phyloP scores from a whole-genome alignment of 2,797 vertebrate genomes.

The Peromyscus nudipes region DNA sequence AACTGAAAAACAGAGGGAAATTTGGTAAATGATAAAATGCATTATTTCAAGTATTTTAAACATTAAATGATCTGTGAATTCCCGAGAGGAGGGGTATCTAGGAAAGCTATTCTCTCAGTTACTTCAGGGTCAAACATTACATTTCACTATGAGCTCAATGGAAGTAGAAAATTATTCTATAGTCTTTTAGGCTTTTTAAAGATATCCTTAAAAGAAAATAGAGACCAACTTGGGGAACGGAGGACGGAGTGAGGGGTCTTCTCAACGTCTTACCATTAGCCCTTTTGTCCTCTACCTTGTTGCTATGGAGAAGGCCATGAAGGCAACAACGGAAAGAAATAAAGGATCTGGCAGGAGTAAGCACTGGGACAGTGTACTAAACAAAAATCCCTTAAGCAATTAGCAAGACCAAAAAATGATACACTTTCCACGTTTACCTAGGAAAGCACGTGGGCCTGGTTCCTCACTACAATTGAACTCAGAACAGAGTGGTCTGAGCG shows the following conservation, averaged over 20 bases:
- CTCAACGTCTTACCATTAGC: constrained; percentile 50
- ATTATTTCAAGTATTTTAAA: constrained; percentile 47
- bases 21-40: constrained; percentile 47
- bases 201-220: constrained; percentile 52
- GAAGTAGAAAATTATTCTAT: constrained; percentile 60
- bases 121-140: constrained; percentile 58
- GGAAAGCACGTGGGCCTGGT: constrained; percentile 53
- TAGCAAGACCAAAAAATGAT: constrained; percentile 72
- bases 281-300: constrained; percentile 73
- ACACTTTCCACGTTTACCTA: constrained; percentile 61
- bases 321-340: constrained; percentile 72
- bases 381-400: constrained; percentile 73
- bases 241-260: neutral
- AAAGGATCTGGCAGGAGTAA: constrained; percentile 66
- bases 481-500: constrained; percentile 66
- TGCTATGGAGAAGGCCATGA: constrained; percentile 77
- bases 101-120: constrained; percentile 47
- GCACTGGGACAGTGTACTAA: constrained; percentile 66
- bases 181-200: constrained; percentile 3
- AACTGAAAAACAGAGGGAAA: constrained; percentile 52
- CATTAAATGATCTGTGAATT: constrained; percentile 12
- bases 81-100: constrained; percentile 51
- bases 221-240: constrained; percentile 27
- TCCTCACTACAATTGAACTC: constrained; percentile 76
- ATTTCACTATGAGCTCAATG: constrained; percentile 57